phyloP scores from a whole-genome alignment of 2,113 vertebrate species.

The Hylia prasina region DNA sequence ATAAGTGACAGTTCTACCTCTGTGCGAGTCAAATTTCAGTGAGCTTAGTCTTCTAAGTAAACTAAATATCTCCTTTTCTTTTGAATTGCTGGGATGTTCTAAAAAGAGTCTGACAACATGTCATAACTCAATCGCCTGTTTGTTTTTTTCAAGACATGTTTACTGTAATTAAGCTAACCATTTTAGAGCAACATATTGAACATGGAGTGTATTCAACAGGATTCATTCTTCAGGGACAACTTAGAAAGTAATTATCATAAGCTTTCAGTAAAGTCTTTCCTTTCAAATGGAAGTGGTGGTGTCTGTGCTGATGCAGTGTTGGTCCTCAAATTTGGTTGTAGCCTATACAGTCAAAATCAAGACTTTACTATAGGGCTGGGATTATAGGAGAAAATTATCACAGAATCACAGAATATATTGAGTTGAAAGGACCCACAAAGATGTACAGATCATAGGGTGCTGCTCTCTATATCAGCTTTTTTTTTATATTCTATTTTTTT shows the following conservation, averaged over 20 bases:
- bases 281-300: background rate
- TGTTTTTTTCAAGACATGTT: background rate
- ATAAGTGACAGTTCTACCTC: conserved; percentile 12
- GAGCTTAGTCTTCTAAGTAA: conserved; percentile 18
- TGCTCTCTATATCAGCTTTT: background rate
- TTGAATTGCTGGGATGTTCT: background rate
- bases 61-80: background rate
- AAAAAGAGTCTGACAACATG: background rate
- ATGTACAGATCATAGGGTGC: background rate
- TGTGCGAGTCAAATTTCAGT: background rate
- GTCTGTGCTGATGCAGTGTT: background rate
- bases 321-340: rapidly evolving
- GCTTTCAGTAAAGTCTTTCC: background rate
- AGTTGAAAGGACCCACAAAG: background rate
- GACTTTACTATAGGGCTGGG: background rate
- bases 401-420: background rate
- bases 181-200: background rate
- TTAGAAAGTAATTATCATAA: background rate
- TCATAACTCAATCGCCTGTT: background rate
- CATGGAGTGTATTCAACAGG: background rate
- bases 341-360: background rate
- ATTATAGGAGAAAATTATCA: background rate
- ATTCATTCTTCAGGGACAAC: background rate
- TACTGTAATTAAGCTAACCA: conserved; percentile 9
- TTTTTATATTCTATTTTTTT: background rate